phyloP scores from a whole-genome alignment of 2,888 invertebrate genomes.

The Cephalotes varians region DNA sequence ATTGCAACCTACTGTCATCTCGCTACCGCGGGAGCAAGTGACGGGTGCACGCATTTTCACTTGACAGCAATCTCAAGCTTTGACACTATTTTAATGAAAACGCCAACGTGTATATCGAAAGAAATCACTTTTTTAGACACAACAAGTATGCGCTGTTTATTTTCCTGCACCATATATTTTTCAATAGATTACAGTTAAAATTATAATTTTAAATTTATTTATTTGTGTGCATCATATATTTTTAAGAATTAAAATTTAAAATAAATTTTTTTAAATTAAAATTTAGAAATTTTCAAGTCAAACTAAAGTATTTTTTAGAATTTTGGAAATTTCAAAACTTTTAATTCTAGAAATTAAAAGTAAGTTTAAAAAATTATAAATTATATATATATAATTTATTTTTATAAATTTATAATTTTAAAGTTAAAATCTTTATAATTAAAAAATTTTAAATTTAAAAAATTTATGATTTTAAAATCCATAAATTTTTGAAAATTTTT shows the following conservation, averaged over 20 bases:
- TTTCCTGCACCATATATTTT: neutral
- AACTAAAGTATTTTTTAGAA: neutral
- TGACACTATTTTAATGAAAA: conserved; percentile 3
- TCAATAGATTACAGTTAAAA: neutral
- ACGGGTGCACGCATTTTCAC: conserved; percentile 6
- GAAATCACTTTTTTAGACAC: neutral
- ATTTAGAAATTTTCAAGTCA: neutral
- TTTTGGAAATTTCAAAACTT: neutral
- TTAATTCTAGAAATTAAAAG: neutral
- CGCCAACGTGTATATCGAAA: neutral
- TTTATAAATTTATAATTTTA: too few relatives aligned
- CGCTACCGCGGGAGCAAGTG: neutral
- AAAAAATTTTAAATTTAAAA: too few relatives aligned
- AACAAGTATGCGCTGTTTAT: neutral
- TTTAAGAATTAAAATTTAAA: neutral
- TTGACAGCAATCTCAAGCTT: conserved; percentile 10
- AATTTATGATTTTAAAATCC: too few relatives aligned
- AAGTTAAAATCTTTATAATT: too few relatives aligned
- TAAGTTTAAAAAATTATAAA: too few relatives aligned
- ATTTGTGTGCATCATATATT: neutral
- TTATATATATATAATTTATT: too few relatives aligned
- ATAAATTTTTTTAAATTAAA: neutral
- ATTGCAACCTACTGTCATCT: conserved; percentile 23
- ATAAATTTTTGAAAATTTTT: too few relatives aligned
- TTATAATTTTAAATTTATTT: neutral